Evolutionary conservation across 2,797 vertebrate species (phyloP).

Genomic region (Toxotes lorentzi): DNA sequence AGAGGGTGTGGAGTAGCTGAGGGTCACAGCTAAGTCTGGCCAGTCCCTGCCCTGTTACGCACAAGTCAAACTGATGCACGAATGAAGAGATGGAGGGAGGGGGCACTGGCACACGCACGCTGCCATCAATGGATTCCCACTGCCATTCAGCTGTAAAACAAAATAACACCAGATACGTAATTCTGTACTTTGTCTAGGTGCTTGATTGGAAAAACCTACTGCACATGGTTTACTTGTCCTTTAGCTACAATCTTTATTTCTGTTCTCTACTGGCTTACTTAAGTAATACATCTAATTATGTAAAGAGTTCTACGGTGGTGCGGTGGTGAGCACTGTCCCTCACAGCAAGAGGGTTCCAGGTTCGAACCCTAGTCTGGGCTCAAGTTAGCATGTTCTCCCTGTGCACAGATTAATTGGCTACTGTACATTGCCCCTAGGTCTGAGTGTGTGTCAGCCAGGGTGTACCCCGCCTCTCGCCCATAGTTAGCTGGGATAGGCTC

Average conservation of each 20-base stretch:
- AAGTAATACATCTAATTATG: not conserved
- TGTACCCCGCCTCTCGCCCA: too few relatives aligned
- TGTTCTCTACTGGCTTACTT: not conserved
- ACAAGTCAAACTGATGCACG: slow-evolving; percentile 87
- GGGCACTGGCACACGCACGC: slow-evolving; percentile 77
- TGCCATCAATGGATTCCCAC: slow-evolving; percentile 92
- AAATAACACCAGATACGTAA: slow-evolving; percentile 9
- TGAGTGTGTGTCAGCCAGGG: too few relatives aligned
- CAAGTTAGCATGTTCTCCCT: too few relatives aligned
- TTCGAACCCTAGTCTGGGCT: too few relatives aligned
- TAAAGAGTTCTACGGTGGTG: too few relatives aligned
- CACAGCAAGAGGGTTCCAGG: too few relatives aligned
- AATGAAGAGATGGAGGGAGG: slow-evolving; percentile 81
- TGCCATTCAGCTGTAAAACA: slow-evolving; percentile 85
- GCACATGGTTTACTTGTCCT: not conserved
- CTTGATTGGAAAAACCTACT: not conserved
- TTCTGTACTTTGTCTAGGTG: slow-evolving; percentile 1
- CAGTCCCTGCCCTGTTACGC: slow-evolving; percentile 94
- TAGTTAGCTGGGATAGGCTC: too few relatives aligned
- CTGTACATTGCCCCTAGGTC: too few relatives aligned
- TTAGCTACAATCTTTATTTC: not conserved
- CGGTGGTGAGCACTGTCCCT: too few relatives aligned
- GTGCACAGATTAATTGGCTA: too few relatives aligned
- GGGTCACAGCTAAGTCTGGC: slow-evolving; percentile 82
- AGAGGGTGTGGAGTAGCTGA: slow-evolving; percentile 85